Conservation (phyloP, 2,888 invertebrate genomes). For the Helicoverpa assulta region DNA sequence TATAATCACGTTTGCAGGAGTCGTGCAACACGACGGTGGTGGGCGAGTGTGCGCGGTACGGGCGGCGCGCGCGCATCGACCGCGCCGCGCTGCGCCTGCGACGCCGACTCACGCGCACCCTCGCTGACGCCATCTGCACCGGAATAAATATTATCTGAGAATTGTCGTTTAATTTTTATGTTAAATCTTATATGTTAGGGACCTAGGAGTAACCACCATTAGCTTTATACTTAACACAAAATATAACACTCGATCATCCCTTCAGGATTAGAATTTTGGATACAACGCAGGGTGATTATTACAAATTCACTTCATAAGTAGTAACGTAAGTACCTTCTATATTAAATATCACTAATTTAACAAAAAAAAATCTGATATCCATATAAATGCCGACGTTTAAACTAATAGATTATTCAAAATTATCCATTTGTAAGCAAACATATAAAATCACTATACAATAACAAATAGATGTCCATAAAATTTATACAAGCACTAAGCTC, state of each 20-base stretch:
- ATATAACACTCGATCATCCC: background rate
- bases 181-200: background rate
- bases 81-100: slow-evolving; percentile 79
- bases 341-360: no score
- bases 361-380: no score
- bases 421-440: slow-evolving; percentile 16
- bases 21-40: slow-evolving; percentile 86
- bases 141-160: slow-evolving; percentile 73
- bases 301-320: no score
- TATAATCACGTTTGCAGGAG: slow-evolving; percentile 77
- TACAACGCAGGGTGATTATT: no score
- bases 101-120: slow-evolving; percentile 71
- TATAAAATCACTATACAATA: slow-evolving; percentile 14
- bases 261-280: no score
- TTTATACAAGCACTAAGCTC: slow-evolving; percentile 53
- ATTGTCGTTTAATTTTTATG: slow-evolving; percentile 42
- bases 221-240: background rate
- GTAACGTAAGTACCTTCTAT: no score
- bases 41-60: slow-evolving; percentile 81
- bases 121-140: slow-evolving; percentile 74
- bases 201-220: background rate
- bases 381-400: slow-evolving; percentile 1
- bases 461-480: slow-evolving; percentile 46
- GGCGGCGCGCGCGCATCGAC: slow-evolving; percentile 78
- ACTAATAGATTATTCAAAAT: background rate